A percentile compares a stretch with the other conserved stretches of the same genome.
Evolutionary conservation across 2,888 invertebrate genomes (phyloP).

Genomic region (Tenthredo mesomela): DNA sequence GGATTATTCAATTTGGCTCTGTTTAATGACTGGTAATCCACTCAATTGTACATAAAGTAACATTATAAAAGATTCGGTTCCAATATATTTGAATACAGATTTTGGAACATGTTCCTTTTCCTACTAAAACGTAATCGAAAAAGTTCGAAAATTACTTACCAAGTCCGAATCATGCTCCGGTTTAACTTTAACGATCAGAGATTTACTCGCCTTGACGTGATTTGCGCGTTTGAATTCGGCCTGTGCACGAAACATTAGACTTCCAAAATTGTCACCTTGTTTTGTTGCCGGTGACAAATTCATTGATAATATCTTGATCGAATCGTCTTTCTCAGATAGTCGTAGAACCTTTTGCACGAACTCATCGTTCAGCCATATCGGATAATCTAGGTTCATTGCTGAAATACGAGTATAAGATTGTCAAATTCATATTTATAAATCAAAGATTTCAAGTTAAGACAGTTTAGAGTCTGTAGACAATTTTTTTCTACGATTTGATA

Average conservation of each 20-base stretch:
- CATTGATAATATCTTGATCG: slow-evolving; percentile 10
- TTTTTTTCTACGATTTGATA: background rate
- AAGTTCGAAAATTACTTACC: background rate
- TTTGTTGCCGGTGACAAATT: slow-evolving; percentile 30
- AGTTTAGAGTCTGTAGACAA: background rate
- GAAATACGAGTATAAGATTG: background rate
- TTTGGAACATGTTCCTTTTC: background rate
- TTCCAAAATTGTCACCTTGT: slow-evolving; percentile 74
- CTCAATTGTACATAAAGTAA: background rate
- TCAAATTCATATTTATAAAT: background rate
- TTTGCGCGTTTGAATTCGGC: slow-evolving; percentile 62
- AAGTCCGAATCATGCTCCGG: background rate
- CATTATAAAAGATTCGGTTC: background rate
- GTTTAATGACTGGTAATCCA: background rate
- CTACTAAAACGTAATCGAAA: background rate
- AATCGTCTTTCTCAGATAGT: slow-evolving; percentile 38
- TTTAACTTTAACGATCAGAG: slow-evolving; percentile 5
- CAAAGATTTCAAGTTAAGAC: background rate
- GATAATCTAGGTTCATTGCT: slow-evolving; percentile 32
- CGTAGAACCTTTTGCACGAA: slow-evolving; percentile 32
- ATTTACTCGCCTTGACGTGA: background rate
- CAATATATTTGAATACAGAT: background rate
- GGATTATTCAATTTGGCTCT: background rate
- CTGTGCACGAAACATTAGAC: slow-evolving; percentile 70
- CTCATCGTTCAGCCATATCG: slow-evolving; percentile 37